A percentile compares a stretch with the other conserved stretches of the same genome.
Evolutionary conservation across 2,113 vertebrate genomes (phyloP).

Genomic region (Bubo bubo): DNA sequence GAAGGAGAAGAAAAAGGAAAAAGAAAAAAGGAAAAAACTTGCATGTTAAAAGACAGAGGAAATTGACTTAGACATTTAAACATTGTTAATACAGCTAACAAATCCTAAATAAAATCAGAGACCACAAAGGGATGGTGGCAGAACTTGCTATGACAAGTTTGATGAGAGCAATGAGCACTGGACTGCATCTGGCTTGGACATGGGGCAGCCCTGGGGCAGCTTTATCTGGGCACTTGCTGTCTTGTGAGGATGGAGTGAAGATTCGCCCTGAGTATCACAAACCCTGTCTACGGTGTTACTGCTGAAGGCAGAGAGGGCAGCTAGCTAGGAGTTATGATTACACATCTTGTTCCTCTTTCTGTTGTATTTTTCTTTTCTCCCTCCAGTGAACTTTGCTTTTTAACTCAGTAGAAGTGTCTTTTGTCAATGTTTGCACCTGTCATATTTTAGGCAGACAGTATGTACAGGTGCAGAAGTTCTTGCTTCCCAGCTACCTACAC

Average conservation of each 20-base stretch:
- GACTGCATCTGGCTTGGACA: neutral
- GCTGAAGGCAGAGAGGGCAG: neutral
- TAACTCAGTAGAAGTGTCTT: neutral
- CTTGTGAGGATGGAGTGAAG: neutral
- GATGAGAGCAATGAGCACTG: neutral
- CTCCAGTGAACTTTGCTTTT: neutral
- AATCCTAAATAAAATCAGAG: neutral
- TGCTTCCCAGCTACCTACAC: neutral
- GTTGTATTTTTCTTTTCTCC: neutral
- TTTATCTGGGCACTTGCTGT: neutral
- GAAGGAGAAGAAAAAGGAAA: neutral
- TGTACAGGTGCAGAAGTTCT: neutral
- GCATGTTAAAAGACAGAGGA: neutral
- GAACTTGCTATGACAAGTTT: neutral
- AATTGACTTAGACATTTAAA: too few relatives aligned
- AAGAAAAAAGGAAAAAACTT: neutral
- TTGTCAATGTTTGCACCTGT: neutral
- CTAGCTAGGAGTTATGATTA: neutral
- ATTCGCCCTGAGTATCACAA: accelerated
- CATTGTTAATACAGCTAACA: too few relatives aligned
- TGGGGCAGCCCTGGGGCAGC: neutral
- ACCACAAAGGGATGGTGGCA: neutral
- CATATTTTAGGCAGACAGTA: neutral
- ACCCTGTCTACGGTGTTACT: neutral
- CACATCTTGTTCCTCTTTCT: neutral